phyloP scores from a whole-genome alignment of 30 jellyfish, hydroid and myxozoan species.

The Aurelia aurita region DNA sequence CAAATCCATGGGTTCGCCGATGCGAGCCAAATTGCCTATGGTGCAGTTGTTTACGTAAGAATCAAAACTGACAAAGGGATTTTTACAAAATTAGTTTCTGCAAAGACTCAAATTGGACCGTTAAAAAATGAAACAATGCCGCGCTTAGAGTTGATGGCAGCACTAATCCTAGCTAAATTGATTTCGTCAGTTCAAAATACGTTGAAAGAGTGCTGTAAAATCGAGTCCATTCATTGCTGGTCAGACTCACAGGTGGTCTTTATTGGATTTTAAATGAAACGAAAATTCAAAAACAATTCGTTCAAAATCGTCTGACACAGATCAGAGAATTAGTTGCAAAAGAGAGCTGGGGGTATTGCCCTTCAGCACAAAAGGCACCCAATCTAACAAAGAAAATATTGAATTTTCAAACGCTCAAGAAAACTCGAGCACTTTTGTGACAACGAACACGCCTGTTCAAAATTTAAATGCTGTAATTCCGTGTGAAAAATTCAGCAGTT shows the following conservation, averaged over 20 bases:
- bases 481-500: slow-evolving; percentile 34
- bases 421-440: not conserved
- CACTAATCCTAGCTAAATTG: slow-evolving; percentile 8
- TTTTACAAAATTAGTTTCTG: not conserved
- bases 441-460: not conserved
- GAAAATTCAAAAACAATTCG: not conserved
- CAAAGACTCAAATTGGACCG: slow-evolving; percentile 25
- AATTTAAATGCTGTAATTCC: slow-evolving; percentile 1
- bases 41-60: slow-evolving; percentile 34
- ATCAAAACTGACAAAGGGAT: not conserved
- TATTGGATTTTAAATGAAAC: slow-evolving; percentile 21
- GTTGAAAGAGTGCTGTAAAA: not conserved
- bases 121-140: slow-evolving; percentile 19
- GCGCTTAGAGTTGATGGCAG: slow-evolving; percentile 34
- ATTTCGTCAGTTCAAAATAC: slow-evolving; percentile 7
- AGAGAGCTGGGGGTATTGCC: slow-evolving; percentile 37
- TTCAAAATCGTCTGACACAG: slow-evolving; percentile 5
- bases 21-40: slow-evolving; percentile 33
- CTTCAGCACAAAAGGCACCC: not conserved
- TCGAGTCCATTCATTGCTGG: slow-evolving; percentile 11
- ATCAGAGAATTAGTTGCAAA: slow-evolving; percentile 2
- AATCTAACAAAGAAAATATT: not conserved
- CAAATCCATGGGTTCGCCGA: slow-evolving; percentile 40
- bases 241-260: slow-evolving; percentile 37
- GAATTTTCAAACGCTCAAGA: not conserved